Conservation (phyloP, 64 coral and sea anemone species). For the Catalaphyllia jardinei region DNA sequence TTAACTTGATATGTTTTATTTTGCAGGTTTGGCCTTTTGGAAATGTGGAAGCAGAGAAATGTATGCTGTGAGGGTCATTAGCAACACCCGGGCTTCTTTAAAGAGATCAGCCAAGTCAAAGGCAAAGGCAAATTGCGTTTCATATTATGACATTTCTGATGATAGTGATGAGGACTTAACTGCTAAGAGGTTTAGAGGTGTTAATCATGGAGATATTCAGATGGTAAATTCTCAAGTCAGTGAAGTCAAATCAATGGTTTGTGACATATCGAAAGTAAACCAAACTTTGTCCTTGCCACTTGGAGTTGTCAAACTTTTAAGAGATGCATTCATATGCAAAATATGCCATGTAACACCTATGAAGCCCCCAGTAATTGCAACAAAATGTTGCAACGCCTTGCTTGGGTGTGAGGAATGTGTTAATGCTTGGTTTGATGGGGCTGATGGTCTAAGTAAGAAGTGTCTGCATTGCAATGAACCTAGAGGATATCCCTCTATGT, state of each 20-base stretch:
- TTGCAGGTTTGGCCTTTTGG: no score
- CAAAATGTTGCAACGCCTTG: conserved; percentile 37
- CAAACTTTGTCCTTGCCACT: conserved; percentile 38
- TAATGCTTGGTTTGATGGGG: conserved; percentile 52
- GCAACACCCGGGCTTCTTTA: no score
- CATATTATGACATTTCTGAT: conserved; percentile 39
- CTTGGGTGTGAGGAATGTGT: conserved; percentile 46
- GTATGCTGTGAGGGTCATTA: no score
- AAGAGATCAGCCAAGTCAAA: no score
- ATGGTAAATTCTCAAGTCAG: conserved; percentile 44
- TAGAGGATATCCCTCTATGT: conserved; percentile 50
- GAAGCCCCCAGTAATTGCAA: conserved; percentile 31
- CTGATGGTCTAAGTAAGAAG: conserved; percentile 52
- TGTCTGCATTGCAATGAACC: conserved; percentile 66
- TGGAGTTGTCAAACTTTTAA: conserved; percentile 48
- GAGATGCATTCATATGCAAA: conserved; percentile 48
- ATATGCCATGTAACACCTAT: conserved; percentile 20
- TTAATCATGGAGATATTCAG: conserved; percentile 46
- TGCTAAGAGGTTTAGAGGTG: conserved; percentile 46
- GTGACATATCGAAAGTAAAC: conserved; percentile 42
- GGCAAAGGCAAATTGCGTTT: neutral
- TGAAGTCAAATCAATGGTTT: conserved; percentile 49
- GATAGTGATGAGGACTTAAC: conserved; percentile 58
- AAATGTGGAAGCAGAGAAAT: no score
- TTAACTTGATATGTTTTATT: no score